Base-by-base conservation (phyloP, 2,888 invertebrate species). In the Drosophila ezoana region DNA sequence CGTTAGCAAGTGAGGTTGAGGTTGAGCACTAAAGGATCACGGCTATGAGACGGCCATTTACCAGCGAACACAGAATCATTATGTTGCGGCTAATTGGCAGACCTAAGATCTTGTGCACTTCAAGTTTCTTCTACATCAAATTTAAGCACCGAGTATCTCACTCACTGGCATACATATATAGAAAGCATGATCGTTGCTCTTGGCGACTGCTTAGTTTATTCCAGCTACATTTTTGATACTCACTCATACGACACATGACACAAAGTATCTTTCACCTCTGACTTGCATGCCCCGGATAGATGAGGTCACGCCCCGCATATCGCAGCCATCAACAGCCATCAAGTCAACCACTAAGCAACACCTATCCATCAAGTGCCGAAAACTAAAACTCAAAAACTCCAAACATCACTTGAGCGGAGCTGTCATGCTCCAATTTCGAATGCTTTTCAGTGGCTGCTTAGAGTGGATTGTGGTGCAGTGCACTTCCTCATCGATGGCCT, bases 341-440 rank as follows among this genome's bases (percentile, higher is more conserved):
- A 51, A 54, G 60, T 64, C 73, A 64, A 51, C 64, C 70, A 54
- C 70, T 61, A 54, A 62, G 65, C 84, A 69, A 59, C 73, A 79
- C 76, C 82, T 58, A 85, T 85, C 78, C 69, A 80, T 82, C 86
- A 82, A 73, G 45, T 38, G 60, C 8, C 57, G 40, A 58, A 73
- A 72, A 35, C 53, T 52, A 8, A 14, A 14, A 43, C 9, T 18
- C 5, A 16, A 52, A 28, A 70, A 47, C 35, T 35, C 33, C 40
- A 32, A 56, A 41, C 20, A 43, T 11, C 14, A 37, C 65, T 71
- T 20, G 58, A 49, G 47, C 44, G 44, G 11, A 14, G 64, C 66
- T 79, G 79, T 81, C 77, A 71, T 82, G 85, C 74, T 81, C 81
- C 72, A 82, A 85, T 82, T 85, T 82, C 64, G 65, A 72, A 85